Conservation (phyloP, 2,113 vertebrate species). For the Gallinago paraguaiae region DNA sequence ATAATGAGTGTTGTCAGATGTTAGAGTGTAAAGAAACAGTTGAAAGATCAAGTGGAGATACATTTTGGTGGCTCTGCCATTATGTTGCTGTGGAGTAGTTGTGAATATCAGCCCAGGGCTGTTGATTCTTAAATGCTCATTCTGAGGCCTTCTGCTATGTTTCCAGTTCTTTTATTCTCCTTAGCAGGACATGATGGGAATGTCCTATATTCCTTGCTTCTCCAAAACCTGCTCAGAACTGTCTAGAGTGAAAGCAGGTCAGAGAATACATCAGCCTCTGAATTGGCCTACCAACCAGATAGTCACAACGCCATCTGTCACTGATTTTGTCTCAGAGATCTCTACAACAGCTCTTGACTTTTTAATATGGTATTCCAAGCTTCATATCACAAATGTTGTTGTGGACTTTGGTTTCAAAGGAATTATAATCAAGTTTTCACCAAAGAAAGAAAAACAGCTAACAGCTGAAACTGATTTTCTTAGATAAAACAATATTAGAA, state of each 20-base stretch:
- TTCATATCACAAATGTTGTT: neutral
- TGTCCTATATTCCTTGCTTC: neutral
- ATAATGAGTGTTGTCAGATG: neutral
- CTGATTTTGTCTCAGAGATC: neutral
- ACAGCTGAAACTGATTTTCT: neutral
- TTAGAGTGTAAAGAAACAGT: neutral
- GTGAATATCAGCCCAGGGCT: rapidly evolving
- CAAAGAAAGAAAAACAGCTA: neutral
- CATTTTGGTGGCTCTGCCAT: neutral
- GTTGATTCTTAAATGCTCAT: neutral
- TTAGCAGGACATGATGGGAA: neutral
- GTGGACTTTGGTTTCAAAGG: neutral
- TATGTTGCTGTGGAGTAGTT: neutral
- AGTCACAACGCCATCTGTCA: neutral
- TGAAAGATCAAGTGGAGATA: neutral
- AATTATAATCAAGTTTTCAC: neutral
- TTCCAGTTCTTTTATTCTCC: neutral
- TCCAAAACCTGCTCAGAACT: neutral
- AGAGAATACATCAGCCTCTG: neutral
- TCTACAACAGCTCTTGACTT: neutral
- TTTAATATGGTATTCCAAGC: neutral
- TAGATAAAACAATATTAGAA: neutral
- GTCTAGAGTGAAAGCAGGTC: neutral
- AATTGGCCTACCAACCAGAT: neutral
- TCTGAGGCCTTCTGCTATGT: neutral